Conservation (phyloP, 2,797 vertebrate species). For the Cyclura pinguis region DNA sequence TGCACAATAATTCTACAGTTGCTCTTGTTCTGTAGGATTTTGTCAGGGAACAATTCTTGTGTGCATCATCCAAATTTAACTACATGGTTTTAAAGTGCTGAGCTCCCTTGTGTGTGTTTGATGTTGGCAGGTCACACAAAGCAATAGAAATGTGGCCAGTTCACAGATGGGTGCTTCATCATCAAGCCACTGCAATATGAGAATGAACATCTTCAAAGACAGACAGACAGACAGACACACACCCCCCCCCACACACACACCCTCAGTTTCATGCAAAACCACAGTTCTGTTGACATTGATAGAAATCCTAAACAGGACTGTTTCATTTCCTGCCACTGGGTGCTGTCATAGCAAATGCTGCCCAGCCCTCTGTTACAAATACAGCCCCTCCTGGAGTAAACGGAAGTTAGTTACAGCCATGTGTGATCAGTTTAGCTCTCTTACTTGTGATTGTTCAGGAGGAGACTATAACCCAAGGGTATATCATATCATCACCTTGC, state of each 20-base stretch:
- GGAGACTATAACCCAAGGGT: neutral
- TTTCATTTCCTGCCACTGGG: neutral
- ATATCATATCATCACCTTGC: neutral
- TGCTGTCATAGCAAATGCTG: neutral
- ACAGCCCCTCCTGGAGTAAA: neutral
- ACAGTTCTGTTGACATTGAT: neutral
- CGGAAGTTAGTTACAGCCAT: neutral
- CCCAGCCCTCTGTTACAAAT: neutral
- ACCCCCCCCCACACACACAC: neutral
- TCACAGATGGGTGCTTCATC: slow-evolving; percentile 28
- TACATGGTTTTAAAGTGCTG: neutral
- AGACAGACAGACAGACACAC: no score
- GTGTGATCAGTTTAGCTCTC: neutral
- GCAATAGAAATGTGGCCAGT: fast-evolving
- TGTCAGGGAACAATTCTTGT: slow-evolving; percentile 50
- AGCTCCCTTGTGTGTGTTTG: neutral
- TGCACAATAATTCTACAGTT: slow-evolving; percentile 34
- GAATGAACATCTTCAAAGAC: slow-evolving; percentile 16
- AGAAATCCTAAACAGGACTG: neutral
- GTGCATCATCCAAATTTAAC: slow-evolving; percentile 56
- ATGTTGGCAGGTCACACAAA: slow-evolving; percentile 1
- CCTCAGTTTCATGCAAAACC: fast-evolving
- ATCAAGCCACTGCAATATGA: slow-evolving; percentile 15
- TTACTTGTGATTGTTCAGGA: neutral
- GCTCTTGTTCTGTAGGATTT: slow-evolving; percentile 47